Percentiles rank a stretch among this genome's conserved stretches.
These are phyloP conservation scores for Oryctes rhinoceros DNA, from an alignment of 1,140 invertebrate species.

Conservation along the genomic window DNA sequence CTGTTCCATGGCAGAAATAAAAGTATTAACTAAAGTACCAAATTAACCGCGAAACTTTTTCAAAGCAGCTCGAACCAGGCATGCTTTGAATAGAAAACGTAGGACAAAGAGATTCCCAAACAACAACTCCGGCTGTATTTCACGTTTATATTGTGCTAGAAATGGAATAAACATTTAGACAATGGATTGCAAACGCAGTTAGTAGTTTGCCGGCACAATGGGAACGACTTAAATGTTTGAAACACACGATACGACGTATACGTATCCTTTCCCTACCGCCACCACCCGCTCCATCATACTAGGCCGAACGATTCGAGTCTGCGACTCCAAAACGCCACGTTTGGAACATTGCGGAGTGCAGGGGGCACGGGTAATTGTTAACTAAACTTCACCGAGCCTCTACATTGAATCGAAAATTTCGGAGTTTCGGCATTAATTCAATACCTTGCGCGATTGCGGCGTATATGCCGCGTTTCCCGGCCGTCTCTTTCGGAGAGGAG, in stretches of 20 bases:
- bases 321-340: too few relatives aligned
- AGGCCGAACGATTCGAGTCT: background rate
- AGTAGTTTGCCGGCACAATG: background rate
- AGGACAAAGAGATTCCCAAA: background rate
- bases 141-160: conserved; percentile 4
- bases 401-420: conserved; percentile 11
- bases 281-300: background rate
- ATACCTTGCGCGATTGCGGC: background rate
- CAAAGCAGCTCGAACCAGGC: background rate
- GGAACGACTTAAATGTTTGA: conserved; percentile 21
- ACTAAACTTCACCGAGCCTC: background rate
- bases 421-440: conserved; percentile 13
- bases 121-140: conserved; percentile 13
- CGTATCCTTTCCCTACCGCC: too few relatives aligned
- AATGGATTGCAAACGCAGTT: conserved; percentile 21
- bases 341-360: background rate
- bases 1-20: background rate
- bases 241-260: background rate
- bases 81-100: background rate
- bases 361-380: background rate
- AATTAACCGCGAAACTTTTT: conserved; percentile 15
- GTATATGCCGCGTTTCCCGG: background rate
- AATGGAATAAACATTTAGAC: conserved; percentile 22
- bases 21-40: background rate
- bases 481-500: background rate